Percentiles rank a stretch among this genome's conserved stretches.
Conservation (phyloP, 2,113 vertebrate species). For the Tetrao urogallus region DNA sequence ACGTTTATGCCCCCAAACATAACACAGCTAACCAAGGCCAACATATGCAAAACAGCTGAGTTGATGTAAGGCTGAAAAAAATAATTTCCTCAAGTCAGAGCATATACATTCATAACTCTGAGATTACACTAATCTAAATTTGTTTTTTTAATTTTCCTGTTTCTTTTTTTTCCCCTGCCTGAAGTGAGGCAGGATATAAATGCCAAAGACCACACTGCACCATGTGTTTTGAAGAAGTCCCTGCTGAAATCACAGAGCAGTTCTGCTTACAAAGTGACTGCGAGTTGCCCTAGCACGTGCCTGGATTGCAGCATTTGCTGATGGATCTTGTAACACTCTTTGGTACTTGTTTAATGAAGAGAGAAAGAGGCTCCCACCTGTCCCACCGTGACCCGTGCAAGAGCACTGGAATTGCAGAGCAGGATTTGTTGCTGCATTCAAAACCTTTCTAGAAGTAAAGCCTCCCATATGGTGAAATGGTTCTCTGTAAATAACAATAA, state of each 20-base stretch:
- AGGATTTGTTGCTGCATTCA: not conserved
- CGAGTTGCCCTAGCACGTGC: not conserved
- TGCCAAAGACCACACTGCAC: not conserved
- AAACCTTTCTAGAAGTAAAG: not conserved
- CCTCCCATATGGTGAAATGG: not conserved
- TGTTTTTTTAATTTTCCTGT: slow-evolving; percentile 44
- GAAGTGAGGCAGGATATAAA: not conserved
- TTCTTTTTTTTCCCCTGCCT: not conserved
- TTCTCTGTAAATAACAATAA: not conserved
- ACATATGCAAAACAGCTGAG: slow-evolving; percentile 54
- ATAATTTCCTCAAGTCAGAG: slow-evolving; percentile 11
- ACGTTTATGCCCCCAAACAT: not conserved
- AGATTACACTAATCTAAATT: slow-evolving; percentile 55
- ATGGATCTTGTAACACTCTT: not conserved
- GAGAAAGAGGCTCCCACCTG: not conserved
- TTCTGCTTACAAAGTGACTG: slow-evolving; percentile 3
- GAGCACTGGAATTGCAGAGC: not conserved
- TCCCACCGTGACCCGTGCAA: not conserved
- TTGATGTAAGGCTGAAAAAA: slow-evolving; percentile 26
- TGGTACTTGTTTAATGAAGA: not conserved
- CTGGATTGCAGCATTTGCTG: not conserved
- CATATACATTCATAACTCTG: slow-evolving; percentile 10
- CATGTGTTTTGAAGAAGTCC: slow-evolving; percentile 24
- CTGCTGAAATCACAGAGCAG: not conserved
- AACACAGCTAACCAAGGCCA: not conserved